phyloP scores from a whole-genome alignment of 1,140 invertebrate species.

The Drosophila kikkawai region DNA sequence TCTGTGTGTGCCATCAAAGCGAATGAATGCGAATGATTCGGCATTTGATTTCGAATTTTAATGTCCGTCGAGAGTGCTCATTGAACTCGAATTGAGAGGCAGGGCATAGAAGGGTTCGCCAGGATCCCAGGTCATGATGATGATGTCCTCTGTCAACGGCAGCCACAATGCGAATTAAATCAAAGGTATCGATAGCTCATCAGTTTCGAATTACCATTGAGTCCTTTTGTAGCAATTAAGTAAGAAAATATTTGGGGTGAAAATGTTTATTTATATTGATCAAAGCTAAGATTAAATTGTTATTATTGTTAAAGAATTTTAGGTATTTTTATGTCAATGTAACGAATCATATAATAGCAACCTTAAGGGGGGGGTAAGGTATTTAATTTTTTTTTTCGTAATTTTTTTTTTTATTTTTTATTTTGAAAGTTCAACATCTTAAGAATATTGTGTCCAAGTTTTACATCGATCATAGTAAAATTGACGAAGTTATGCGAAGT shows the following conservation, averaged over 20 bases:
- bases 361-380: no score
- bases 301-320: not conserved
- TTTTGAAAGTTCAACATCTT: no score
- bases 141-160: conserved; percentile 27
- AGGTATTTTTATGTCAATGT: no score
- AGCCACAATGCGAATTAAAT: conserved; percentile 36
- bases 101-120: not conserved
- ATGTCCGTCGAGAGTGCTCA: conserved; percentile 29
- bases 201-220: conserved; percentile 16
- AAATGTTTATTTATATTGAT: not conserved
- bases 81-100: conserved; percentile 17
- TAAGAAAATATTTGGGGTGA: no score
- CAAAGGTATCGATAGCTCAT: conserved; percentile 29
- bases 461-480: no score
- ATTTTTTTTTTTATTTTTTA: no score
- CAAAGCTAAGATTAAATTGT: not conserved
- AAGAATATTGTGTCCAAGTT: no score
- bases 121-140: conserved; percentile 1
- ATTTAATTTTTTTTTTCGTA: no score
- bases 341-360: not conserved
- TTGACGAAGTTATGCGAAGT: no score
- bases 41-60: conserved; percentile 47
- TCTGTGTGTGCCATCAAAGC: conserved; percentile 34
- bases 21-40: conserved; percentile 38
- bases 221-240: not conserved